These are phyloP conservation scores for Gambusia affinis DNA, from an alignment of 2,113 vertebrate genomes.

Conservation along the genomic window DNA sequence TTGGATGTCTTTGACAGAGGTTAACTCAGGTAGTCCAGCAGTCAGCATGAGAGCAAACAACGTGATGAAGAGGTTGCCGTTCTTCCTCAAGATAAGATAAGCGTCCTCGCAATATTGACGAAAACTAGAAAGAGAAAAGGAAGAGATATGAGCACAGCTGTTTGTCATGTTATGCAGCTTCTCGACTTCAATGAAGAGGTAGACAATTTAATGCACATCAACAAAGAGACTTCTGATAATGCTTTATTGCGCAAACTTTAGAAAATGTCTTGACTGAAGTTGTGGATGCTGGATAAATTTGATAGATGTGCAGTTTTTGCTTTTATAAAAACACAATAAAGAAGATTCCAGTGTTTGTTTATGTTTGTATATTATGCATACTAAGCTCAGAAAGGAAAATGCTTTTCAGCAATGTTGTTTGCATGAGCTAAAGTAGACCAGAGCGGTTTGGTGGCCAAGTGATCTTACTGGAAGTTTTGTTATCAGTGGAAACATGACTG, in stretches of 20 bases:
- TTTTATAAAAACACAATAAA: no score
- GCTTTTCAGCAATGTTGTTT: not conserved
- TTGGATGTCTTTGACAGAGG: slow-evolving; percentile 98
- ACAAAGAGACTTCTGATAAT: not conserved
- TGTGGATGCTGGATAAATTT: no score
- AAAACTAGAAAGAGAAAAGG: slow-evolving; percentile 80
- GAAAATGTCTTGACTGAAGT: not conserved
- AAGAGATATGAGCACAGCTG: not conserved
- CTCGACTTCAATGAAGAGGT: not conserved
- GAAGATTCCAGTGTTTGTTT: not conserved
- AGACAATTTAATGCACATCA: not conserved
- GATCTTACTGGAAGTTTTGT: slow-evolving; percentile 3
- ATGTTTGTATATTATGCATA: not conserved
- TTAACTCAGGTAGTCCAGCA: slow-evolving; percentile 95
- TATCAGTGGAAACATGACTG: not conserved
- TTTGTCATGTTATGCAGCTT: not conserved
- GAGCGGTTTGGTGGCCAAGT: not conserved
- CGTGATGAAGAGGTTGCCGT: slow-evolving; percentile 97
- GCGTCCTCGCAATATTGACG: slow-evolving; percentile 96
- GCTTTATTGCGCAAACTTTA: not conserved
- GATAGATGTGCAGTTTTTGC: no score
- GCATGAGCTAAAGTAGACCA: not conserved
- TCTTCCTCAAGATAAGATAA: slow-evolving; percentile 91
- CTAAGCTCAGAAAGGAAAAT: no score
- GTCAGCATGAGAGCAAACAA: slow-evolving; percentile 98